Evolutionary conservation across 1,140 invertebrate genomes (phyloP), one percentile per base, ranked within the genome.

Genomic region (Brachionus paranguensis): DNA sequence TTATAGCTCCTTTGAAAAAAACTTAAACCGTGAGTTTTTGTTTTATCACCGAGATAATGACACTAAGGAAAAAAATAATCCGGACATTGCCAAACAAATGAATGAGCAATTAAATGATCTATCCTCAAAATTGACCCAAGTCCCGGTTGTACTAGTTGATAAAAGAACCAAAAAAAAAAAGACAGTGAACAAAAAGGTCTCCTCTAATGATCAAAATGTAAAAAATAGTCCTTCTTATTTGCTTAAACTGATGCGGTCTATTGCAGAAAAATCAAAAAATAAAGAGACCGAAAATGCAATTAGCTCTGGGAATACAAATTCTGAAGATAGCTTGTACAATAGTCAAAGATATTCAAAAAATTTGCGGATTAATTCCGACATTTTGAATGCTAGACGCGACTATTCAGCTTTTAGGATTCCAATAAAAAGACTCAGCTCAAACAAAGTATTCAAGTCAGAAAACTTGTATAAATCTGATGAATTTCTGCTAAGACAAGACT

Each of bases 21-120:
- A 76, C 20, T 76, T 76, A 27, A 76, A 76, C 50, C 72, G 72
- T 1, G 72, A 76, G 47, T 50, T 76, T 50, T 76, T 76, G 17
- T 76, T 76, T 24, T 76, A 76, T 50, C 72, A 76, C n/a, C 41
- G 72, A 14, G 72, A 76, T 50, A 50, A 76, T 27, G 41, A 20
- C 17, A 47, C 43, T n/a, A 20, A 45, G 3, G 20, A 43, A 7
- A 72, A 72, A 17, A 47, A 24, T 14, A 27, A 76, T 24, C 17
- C 41, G 1, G 47, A 76, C 43, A 76, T 76, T 24, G 72, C 43
- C 10, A 50, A 50, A 50, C 43, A 76, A 76, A 76, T 76, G 45
- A 27, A 76, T 24, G 17, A 45, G 5, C 43, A 76, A 29, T 10
- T 76, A 14, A 76, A 8, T 50, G 20, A 76, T 50, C 24, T 76